A percentile compares a stretch with the other conserved stretches of the same genome.
Evolutionary conservation across 1,140 invertebrate genomes (phyloP).

Genomic region (Triops longicaudatus): DNA sequence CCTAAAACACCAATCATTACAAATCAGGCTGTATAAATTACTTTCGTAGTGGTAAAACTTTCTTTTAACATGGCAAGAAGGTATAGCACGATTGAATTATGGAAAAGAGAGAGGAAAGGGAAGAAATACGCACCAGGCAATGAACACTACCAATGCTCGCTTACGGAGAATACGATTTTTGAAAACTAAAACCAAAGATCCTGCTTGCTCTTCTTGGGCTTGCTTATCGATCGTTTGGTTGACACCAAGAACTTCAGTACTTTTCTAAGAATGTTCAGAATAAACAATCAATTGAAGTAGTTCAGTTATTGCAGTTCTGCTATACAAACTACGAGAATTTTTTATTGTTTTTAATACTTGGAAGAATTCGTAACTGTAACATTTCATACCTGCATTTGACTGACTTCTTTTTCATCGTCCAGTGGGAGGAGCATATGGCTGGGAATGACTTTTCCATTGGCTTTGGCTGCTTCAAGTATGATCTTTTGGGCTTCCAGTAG

Average conservation of each 20-base stretch:
- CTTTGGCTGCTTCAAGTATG: slow-evolving; percentile 60
- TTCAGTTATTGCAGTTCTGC: background rate
- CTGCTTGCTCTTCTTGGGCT: background rate
- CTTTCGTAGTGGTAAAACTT: too few relatives aligned
- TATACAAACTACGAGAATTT: background rate
- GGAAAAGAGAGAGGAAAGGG: background rate
- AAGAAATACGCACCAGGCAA: slow-evolving; percentile 20
- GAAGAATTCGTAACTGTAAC: too few relatives aligned
- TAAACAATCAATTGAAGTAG: background rate
- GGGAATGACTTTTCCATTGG: slow-evolving; percentile 67
- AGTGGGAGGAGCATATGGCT: slow-evolving; percentile 59
- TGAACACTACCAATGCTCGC: slow-evolving; percentile 16
- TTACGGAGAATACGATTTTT: slow-evolving; percentile 18
- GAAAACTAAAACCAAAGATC: background rate
- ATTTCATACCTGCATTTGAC: background rate
- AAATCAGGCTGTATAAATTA: too few relatives aligned
- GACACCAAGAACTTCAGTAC: background rate
- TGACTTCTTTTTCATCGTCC: slow-evolving; percentile 36
- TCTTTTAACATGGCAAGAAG: background rate
- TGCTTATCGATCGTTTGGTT: slow-evolving; percentile 17
- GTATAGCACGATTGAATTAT: too few relatives aligned
- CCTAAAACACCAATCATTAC: background rate
- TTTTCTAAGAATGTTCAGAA: background rate
- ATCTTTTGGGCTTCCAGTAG: slow-evolving; percentile 68
- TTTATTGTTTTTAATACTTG: too few relatives aligned